Evolutionary conservation across 2,797 vertebrate genomes (phyloP), one percentile per base, ranked within the genome.

Genomic region (Gambelia wislizenii): DNA sequence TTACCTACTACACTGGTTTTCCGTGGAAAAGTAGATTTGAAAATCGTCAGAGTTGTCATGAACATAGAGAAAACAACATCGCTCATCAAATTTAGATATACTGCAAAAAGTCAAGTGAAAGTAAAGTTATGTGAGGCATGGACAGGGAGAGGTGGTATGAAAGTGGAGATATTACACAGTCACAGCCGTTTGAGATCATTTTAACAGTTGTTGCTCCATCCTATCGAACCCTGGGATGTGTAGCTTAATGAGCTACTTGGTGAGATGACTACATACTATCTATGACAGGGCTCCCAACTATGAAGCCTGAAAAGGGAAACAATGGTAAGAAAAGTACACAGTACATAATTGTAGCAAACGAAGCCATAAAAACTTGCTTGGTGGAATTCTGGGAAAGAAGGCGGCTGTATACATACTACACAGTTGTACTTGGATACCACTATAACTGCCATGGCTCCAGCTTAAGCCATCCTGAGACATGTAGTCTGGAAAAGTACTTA

Each of bases 11-110:
- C 98, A 98, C 20, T 98, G 98, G 61, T 97, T 97, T 97, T 99
- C 98, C 0, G 98, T 99, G 91, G 99, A 99, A 97, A 99, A 99
- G 96, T 98, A 99, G 96, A 99, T 98, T 97, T 99, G 98, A 97
- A 99, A 99, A 96, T 99, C 98, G 10, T 99, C 98, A 0, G 98
- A 99, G 96, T 99, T 99, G 91, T 99, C 98, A 76, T 98, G 98
- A 90, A 99, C 98, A 77, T 99, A 99, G 75, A 99, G 97, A 97
- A 99, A 99, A 96, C 98, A 99, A 95, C 98, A 99, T 6, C 98
- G 98, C 94, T 98, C 99, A 74, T 99, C 99, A 91, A 98, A 98
- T 95, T 99, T 99, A 92, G 98, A 99, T 96, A 99, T 98, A 74
- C 99, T 99, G 94, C 61, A 94, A 95, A 96, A 95, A 89, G 90